phyloP scores from a whole-genome alignment of 2,113 vertebrate species.

The Sander lucioperca region DNA sequence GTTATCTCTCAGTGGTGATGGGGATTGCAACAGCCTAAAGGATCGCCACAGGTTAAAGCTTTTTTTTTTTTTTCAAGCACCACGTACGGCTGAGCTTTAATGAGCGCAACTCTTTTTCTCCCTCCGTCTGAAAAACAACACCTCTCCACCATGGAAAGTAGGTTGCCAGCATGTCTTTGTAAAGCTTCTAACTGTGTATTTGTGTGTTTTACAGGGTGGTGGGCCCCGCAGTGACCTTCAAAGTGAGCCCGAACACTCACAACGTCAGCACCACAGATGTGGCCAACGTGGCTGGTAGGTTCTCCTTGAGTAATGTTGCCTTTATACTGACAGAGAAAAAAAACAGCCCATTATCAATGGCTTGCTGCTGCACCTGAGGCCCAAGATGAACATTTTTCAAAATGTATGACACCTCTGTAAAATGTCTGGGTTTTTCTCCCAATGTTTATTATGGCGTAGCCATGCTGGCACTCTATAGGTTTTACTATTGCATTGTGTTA shows the following conservation, averaged over 20 bases:
- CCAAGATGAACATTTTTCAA: conserved; percentile 14
- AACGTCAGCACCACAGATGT: conserved; percentile 91
- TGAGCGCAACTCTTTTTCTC: conserved; percentile 41
- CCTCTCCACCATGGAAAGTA: conserved; percentile 10
- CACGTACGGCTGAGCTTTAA: conserved; percentile 55
- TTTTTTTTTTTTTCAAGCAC: neutral
- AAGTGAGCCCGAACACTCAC: conserved; percentile 86
- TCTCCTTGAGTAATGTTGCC: conserved; percentile 41
- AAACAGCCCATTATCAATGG: conserved; percentile 40
- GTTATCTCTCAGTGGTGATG: conserved; percentile 58
- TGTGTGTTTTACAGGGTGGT: conserved; percentile 85
- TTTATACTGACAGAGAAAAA: conserved; percentile 41
- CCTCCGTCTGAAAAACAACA: conserved; percentile 13
- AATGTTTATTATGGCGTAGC: neutral
- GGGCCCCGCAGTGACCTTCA: conserved; percentile 95
- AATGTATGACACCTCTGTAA: conserved; percentile 26
- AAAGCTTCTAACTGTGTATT: conserved; percentile 30
- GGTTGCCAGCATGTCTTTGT: conserved; percentile 30
- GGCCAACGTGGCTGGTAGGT: conserved; percentile 89
- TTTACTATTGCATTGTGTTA: conserved; percentile 3
- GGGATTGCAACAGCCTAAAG: conserved; percentile 63
- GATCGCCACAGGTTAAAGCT: conserved; percentile 57
- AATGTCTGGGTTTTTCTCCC: neutral
- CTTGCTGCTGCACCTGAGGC: conserved; percentile 63
- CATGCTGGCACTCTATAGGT: neutral